Conservation (phyloP, 2,797 vertebrate species). For the Sphenodon punctatus region DNA sequence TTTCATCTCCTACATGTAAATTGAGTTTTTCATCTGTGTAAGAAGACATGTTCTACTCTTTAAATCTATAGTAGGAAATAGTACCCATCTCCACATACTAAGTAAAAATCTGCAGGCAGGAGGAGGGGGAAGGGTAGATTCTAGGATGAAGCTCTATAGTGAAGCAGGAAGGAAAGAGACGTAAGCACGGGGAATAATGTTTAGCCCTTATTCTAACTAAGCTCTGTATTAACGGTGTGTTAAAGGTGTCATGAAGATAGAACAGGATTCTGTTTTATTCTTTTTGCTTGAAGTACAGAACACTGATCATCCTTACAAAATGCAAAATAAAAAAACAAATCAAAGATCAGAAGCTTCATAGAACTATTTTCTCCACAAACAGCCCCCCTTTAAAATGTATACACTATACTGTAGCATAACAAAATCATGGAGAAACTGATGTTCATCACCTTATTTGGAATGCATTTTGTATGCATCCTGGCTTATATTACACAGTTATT, state of each 20-base stretch:
- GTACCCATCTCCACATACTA: conserved; percentile 21
- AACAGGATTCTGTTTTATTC: neutral
- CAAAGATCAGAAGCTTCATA: neutral
- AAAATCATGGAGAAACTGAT: neutral
- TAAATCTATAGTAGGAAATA: conserved; percentile 43
- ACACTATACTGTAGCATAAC: neutral
- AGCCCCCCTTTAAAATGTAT: neutral
- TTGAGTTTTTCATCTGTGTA: conserved; percentile 59
- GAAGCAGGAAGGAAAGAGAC: conserved; percentile 31
- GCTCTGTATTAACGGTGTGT: neutral
- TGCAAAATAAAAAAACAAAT: neutral
- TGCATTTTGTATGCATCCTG: too few species aligned
- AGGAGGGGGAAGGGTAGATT: conserved; percentile 1
- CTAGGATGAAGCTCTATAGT: conserved; percentile 3
- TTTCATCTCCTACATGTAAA: conserved; percentile 55
- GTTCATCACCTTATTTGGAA: neutral
- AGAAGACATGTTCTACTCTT: conserved; percentile 47
- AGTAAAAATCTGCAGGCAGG: conserved; percentile 46
- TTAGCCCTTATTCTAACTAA: neutral
- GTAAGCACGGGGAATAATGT: neutral
- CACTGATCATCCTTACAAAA: neutral
- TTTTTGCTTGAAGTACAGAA: neutral
- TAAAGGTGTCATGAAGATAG: neutral
- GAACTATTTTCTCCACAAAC: neutral
- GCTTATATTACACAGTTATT: too few species aligned